Evolutionary conservation across 53 echinoderm and acorn worm species (phyloP).

Genomic region (Holothuria scabra): DNA sequence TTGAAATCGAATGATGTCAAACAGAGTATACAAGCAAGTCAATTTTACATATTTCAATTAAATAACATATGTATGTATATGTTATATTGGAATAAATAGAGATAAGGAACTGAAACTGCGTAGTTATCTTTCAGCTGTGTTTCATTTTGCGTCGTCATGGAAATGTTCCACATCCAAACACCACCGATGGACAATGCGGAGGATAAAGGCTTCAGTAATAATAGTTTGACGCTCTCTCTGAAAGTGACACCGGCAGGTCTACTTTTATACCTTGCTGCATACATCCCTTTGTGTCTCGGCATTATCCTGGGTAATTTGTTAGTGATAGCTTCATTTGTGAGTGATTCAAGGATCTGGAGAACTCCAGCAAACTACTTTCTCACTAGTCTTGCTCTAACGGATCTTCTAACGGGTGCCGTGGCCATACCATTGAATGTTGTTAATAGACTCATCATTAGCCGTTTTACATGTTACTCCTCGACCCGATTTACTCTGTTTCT

Average conservation of each 20-base stretch:
- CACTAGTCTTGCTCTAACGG: conserved; percentile 7
- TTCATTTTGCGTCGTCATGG: too few species aligned
- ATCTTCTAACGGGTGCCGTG: conserved; percentile 19
- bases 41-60: too few species aligned
- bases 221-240: background rate
- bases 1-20: too few species aligned
- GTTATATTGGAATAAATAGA: too few species aligned
- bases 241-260: conserved; percentile 22
- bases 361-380: conserved; percentile 25
- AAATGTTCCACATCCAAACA: too few species aligned
- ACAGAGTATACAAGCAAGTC: too few species aligned
- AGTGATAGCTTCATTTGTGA: background rate
- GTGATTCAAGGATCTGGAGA: background rate
- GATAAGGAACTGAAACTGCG: too few species aligned
- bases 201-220: too few species aligned
- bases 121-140: too few species aligned
- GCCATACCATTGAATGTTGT: conserved; percentile 16
- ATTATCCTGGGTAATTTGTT: background rate
- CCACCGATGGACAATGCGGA: too few species aligned
- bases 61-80: too few species aligned
- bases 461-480: conserved; percentile 26
- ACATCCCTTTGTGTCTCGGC: background rate
- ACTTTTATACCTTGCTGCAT: background rate
- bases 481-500: conserved; percentile 15
- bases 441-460: conserved; percentile 33